Evolutionary conservation across 2,888 invertebrate species (phyloP).

Genomic region (Didymodactylos carnosus): DNA sequence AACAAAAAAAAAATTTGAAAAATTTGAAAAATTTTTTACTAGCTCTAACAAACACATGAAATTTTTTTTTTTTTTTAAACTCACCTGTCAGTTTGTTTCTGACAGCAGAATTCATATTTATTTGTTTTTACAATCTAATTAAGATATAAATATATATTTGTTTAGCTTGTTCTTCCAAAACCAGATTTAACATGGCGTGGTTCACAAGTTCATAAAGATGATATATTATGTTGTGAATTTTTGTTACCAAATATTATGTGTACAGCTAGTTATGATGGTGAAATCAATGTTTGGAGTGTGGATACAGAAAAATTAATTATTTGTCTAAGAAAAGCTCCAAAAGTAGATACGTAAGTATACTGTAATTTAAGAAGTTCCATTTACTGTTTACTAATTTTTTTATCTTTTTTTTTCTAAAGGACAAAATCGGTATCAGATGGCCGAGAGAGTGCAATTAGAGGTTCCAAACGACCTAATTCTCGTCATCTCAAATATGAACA

Average conservation of each 20-base stretch:
- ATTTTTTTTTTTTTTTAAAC: not conserved
- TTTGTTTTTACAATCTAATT: too few species aligned
- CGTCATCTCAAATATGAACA: too few species aligned
- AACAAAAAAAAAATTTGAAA: too few species aligned
- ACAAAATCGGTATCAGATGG: too few species aligned
- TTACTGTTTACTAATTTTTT: not conserved
- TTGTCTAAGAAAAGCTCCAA: slow-evolving; percentile 23
- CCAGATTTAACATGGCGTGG: slow-evolving; percentile 23
- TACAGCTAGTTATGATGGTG: slow-evolving; percentile 36
- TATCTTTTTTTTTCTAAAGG: too few species aligned
- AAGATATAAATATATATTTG: too few species aligned
- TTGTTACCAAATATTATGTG: slow-evolving; percentile 47
- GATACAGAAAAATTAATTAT: slow-evolving; percentile 28
- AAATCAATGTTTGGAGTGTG: slow-evolving; percentile 30
- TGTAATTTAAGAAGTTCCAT: not conserved
- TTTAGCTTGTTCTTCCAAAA: not conserved
- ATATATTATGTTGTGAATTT: slow-evolving; percentile 27
- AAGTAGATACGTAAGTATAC: slow-evolving; percentile 21
- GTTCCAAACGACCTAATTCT: not conserved
- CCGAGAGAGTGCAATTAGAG: too few species aligned
- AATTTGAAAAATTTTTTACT: too few species aligned
- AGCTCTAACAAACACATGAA: too few species aligned
- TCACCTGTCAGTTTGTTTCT: too few species aligned
- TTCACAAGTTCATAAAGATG: slow-evolving; percentile 30
- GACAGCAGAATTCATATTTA: too few species aligned